These are phyloP conservation scores for Scolopax mira DNA, from an alignment of 2,113 vertebrate species.

Conservation along the genomic window DNA sequence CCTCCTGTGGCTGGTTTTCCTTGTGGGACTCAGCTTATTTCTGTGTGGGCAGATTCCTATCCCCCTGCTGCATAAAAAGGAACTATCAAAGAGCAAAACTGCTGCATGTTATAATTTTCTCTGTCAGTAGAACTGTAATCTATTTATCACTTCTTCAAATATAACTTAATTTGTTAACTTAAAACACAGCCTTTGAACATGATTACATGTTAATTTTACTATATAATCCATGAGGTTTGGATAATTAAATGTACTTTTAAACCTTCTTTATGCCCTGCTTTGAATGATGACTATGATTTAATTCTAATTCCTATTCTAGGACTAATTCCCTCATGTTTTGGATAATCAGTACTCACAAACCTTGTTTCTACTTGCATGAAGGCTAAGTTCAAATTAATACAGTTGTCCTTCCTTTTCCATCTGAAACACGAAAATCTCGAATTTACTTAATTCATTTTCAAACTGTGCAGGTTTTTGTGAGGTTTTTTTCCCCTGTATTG, in stretches of 20 bases:
- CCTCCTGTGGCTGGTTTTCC: background rate
- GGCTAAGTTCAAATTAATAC: background rate
- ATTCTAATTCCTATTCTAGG: background rate
- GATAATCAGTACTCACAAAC: background rate
- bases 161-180: background rate
- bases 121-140: constrained; percentile 17
- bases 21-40: background rate
- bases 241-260: background rate
- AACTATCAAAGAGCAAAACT: background rate
- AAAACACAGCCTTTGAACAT: background rate
- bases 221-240: background rate
- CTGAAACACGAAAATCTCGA: background rate
- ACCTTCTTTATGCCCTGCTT: background rate
- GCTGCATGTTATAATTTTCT: background rate
- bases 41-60: background rate
- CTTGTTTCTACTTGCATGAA: background rate
- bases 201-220: constrained; percentile 7
- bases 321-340: background rate
- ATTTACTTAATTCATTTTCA: background rate
- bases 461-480: background rate
- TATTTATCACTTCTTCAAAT: constrained; percentile 18
- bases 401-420: background rate
- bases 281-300: background rate
- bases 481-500: rapidly evolving
- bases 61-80: background rate